Conservation (phyloP, 2,113 vertebrate species). For the Leuciscus idus region DNA sequence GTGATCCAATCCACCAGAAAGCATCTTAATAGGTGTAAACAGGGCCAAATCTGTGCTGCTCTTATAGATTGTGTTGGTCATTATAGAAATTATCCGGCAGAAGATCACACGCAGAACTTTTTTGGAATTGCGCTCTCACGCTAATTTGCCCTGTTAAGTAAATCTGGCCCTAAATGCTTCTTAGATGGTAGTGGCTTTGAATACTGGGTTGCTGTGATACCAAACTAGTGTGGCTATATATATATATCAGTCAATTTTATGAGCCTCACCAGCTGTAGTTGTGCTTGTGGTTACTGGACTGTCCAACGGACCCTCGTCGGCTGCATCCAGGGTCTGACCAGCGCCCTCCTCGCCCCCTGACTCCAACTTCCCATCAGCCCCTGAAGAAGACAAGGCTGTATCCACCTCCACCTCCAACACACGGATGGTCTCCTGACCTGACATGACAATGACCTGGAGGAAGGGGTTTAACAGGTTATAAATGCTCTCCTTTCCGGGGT, state of each 20-base stretch:
- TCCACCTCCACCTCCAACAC: slow-evolving; percentile 94
- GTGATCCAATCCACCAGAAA: too few species aligned
- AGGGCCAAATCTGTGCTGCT: too few species aligned
- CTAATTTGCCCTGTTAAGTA: too few species aligned
- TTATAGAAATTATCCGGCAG: too few species aligned
- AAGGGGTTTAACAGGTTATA: neutral
- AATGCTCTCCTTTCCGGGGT: neutral
- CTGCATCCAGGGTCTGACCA: slow-evolving; percentile 56
- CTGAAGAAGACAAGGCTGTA: slow-evolving; percentile 73
- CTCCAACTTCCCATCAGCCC: slow-evolving; percentile 70
- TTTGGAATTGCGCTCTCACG: too few species aligned
- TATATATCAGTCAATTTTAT: neutral
- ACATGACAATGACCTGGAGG: slow-evolving; percentile 96
- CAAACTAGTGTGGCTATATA: slow-evolving; percentile 10
- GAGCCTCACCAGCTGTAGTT: slow-evolving; percentile 35
- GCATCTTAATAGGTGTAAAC: too few species aligned
- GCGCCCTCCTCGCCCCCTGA: slow-evolving; percentile 60
- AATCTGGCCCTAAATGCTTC: neutral
- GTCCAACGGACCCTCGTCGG: slow-evolving; percentile 53
- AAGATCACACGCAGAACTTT: too few species aligned
- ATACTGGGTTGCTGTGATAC: slow-evolving; percentile 11
- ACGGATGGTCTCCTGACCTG: slow-evolving; percentile 92
- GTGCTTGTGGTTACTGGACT: slow-evolving; percentile 40
- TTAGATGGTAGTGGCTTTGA: slow-evolving; percentile 16
- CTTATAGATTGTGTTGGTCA: too few species aligned